Percentiles rank a stretch among this genome's conserved stretches.
Conservation (phyloP, 1,140 invertebrate species). For the Sitodiplosis mosellana region DNA sequence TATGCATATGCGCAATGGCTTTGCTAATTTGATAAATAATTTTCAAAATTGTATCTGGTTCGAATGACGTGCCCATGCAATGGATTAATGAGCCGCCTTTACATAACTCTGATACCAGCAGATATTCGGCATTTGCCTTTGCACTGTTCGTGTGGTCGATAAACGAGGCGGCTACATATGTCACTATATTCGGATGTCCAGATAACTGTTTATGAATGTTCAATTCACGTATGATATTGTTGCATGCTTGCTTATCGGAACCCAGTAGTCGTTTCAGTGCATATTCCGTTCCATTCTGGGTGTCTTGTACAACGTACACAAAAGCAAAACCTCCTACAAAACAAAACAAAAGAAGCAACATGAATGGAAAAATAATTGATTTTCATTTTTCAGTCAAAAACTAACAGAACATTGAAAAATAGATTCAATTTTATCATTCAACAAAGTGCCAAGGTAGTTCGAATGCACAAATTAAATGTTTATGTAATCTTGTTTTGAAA, state of each 20-base stretch:
- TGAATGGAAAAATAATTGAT: constrained; percentile 10
- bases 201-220: constrained; percentile 56
- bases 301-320: constrained; percentile 84
- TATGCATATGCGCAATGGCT: constrained; percentile 87
- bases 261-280: constrained; percentile 72
- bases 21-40: constrained; percentile 83
- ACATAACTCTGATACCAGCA: constrained; percentile 53
- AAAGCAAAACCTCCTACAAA: constrained; percentile 82
- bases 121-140: constrained; percentile 49
- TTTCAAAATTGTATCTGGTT: constrained; percentile 56
- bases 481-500: not conserved
- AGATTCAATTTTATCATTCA: too few species aligned
- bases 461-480: not conserved
- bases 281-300: constrained; percentile 70
- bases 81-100: constrained; percentile 64
- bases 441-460: not conserved
- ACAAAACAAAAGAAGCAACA: constrained; percentile 12
- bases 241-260: constrained; percentile 57
- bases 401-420: too few species aligned
- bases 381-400: constrained; percentile 2
- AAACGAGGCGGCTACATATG: constrained; percentile 55
- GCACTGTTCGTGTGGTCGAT: constrained; percentile 45
- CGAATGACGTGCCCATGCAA: constrained; percentile 50
- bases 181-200: constrained; percentile 63
- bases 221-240: constrained; percentile 58